Evolutionary conservation across 2,113 vertebrate species (phyloP).

Genomic region (Actenoides lindsayi): DNA sequence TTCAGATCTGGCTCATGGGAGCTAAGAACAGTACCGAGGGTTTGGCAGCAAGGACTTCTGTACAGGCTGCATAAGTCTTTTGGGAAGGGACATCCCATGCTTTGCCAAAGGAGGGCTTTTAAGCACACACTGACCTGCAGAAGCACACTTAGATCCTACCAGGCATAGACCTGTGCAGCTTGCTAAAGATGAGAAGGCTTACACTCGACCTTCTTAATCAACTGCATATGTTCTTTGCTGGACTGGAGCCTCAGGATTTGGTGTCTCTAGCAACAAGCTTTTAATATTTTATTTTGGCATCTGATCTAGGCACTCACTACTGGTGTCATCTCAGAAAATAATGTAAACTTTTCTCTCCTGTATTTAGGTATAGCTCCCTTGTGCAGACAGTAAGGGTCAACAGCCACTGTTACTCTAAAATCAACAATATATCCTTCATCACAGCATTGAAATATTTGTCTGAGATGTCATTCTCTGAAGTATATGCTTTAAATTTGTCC

Average conservation of each 20-base stretch:
- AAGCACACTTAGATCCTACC: not conserved
- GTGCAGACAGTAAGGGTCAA: not conserved
- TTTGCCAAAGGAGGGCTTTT: not conserved
- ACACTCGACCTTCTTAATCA: not conserved
- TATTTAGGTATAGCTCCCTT: not conserved
- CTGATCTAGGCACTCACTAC: not conserved
- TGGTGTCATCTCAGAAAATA: not conserved
- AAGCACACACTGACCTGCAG: accelerated
- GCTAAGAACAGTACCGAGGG: not conserved
- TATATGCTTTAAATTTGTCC: not conserved
- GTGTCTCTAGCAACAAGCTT: not conserved
- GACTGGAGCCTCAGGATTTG: not conserved
- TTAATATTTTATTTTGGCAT: not conserved
- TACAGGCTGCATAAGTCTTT: not conserved
- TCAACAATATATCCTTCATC: not conserved
- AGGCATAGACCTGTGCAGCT: not conserved
- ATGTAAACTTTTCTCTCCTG: not conserved
- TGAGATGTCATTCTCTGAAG: not conserved
- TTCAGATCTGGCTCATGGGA: not conserved
- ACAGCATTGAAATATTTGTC: not conserved
- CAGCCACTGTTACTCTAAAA: not conserved
- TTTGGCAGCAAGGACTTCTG: not conserved
- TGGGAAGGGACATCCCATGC: not conserved
- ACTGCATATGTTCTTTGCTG: not conserved
- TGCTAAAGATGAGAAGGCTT: not conserved